phyloP scores from a whole-genome alignment of 2,113 vertebrate genomes.

The Dromas ardeola region DNA sequence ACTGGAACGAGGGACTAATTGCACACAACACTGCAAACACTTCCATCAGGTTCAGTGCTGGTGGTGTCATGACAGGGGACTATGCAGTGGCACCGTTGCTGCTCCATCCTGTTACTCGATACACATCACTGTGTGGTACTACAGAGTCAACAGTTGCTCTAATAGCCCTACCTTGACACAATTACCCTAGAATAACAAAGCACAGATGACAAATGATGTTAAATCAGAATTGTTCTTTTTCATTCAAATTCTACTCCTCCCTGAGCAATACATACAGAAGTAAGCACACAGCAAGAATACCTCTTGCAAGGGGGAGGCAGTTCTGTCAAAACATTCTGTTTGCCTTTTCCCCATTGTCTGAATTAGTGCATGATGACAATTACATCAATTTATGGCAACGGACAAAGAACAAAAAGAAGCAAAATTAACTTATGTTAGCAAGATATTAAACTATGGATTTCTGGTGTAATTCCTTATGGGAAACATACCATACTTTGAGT shows the following conservation, averaged over 20 bases:
- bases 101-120: not conserved
- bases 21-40: not conserved
- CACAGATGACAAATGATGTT: not conserved
- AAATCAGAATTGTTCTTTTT: not conserved
- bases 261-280: not conserved
- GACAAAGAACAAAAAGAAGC: not conserved
- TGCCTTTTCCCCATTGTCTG: not conserved
- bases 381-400: not conserved
- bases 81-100: not conserved
- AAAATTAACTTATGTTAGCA: not conserved
- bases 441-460: not conserved
- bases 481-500: not conserved
- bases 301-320: not conserved
- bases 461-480: not conserved
- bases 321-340: not conserved
- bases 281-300: not conserved
- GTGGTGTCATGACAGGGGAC: not conserved
- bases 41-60: not conserved
- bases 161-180: not conserved
- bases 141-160: not conserved
- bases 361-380: not conserved
- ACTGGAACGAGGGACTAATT: not conserved
- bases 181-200: not conserved
- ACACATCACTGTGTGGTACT: not conserved
- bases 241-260: not conserved